Evolutionary conservation across 2,888 invertebrate genomes (phyloP), one percentile per base, ranked within the genome.

Genomic region (Therioaphis trifolii): DNA sequence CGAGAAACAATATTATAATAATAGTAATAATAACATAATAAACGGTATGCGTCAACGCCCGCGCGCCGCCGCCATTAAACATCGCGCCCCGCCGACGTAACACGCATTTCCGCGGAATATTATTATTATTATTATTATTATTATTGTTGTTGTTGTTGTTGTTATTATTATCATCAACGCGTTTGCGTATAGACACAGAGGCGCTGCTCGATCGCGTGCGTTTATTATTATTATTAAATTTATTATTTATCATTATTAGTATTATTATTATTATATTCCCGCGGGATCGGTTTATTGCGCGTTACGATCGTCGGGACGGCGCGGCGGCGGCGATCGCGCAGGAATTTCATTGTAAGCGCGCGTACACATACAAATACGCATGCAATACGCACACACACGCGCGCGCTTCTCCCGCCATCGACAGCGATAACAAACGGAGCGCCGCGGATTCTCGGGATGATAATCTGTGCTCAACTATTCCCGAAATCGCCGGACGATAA

Each of bases 401-500:
- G 3, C 4, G 7, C 7, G 35, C 35, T n/a, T n/a, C n/a, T n/a
- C n/a, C n/a, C n/a, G 7, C 21, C 12, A 58, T 9, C 46, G 12
- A 35, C 18, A 78, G 15, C n/a, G 35, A 76, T 58, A 55, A 78
- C 18, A 79, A 79, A 79, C 63, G 46, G 21, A 15, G 66, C 27
- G 46, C 21, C 35, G 21, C 66, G 69, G 69, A 79, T 79, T 79
- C 79, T 79, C 24, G 69, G 79, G 27, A 79, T 58, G n/a, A 79
- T 71, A 66, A 61, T 63, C 61, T 49, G 49, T 15, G 66, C 77
- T n/a, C n/a, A 77, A 77, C 77, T 77, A 77, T 77, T 77, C 27
- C 3, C 77, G 14, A 29, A 63, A 77, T n/a, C 21, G 35, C 35
- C 35, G 35, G 35, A 35, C 35, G n/a, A n/a, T n/a, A 14, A 52